phyloP scores from a whole-genome alignment of 1,140 invertebrate genomes.

The Carposina sasakii region DNA sequence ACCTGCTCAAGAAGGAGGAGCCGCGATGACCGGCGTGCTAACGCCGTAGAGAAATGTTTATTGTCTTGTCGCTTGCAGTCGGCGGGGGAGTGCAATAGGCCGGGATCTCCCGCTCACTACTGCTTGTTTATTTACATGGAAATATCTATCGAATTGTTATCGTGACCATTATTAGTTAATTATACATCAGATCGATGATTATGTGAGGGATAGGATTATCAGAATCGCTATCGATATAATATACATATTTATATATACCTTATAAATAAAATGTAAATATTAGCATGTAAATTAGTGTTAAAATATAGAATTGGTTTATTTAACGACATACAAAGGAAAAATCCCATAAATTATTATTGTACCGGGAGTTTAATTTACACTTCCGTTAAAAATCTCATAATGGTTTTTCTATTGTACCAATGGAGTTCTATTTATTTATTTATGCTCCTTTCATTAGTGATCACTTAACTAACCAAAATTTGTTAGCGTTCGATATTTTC shows the following conservation, averaged over 20 bases:
- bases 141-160: slow-evolving; percentile 71
- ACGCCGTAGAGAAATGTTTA: slow-evolving; percentile 69
- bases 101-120: slow-evolving; percentile 48
- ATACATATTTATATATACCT: slow-evolving; percentile 72
- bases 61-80: slow-evolving; percentile 57
- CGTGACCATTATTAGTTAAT: slow-evolving; percentile 72
- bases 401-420: slow-evolving; percentile 71
- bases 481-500: slow-evolving; percentile 51
- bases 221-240: slow-evolving; percentile 66
- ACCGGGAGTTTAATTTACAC: slow-evolving; percentile 62
- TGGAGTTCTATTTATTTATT: slow-evolving; percentile 67
- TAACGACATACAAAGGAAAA: slow-evolving; percentile 68
- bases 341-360: slow-evolving; percentile 71
- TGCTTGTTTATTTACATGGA: slow-evolving; percentile 70
- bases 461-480: slow-evolving; percentile 32
- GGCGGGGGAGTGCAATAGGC: slow-evolving; percentile 21
- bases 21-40: slow-evolving; percentile 70
- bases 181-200: slow-evolving; percentile 68
- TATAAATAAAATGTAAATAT: slow-evolving; percentile 73
- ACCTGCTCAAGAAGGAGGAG: slow-evolving; percentile 70
- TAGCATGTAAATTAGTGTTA: slow-evolving; percentile 69
- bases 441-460: slow-evolving; percentile 42
- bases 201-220: slow-evolving; percentile 64
- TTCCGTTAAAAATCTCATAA: slow-evolving; percentile 71
- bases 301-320: slow-evolving; percentile 72